Percentiles rank a stretch among this genome's conserved stretches.
These are phyloP conservation scores for Sprattus sprattus DNA, from an alignment of 2,113 vertebrate genomes.

Conservation along the genomic window DNA sequence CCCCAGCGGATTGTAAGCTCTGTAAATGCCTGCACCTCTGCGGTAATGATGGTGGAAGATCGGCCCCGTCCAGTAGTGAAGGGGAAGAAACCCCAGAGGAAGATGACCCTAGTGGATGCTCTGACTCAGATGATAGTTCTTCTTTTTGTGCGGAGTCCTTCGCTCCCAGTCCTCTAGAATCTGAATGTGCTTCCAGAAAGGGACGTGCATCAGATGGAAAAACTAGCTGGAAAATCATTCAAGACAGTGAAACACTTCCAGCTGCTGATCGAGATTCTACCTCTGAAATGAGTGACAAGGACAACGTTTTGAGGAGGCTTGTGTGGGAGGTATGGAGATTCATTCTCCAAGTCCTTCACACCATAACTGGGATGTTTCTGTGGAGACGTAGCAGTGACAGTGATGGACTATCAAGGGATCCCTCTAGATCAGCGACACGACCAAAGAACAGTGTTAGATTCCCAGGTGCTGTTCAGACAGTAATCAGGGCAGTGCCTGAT, in stretches of 20 bases:
- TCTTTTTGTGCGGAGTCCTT: background rate
- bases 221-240: background rate
- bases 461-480: background rate
- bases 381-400: background rate
- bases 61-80: no score
- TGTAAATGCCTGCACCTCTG: no score
- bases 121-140: background rate
- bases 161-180: background rate
- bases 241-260: background rate
- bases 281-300: background rate
- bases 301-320: background rate
- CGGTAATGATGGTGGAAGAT: no score
- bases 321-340: background rate
- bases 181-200: background rate
- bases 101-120: background rate
- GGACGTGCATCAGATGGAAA: background rate
- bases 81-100: no score
- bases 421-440: no score
- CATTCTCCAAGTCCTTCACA: no score
- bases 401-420: background rate
- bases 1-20: no score
- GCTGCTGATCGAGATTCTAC: background rate
- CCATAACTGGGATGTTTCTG: no score
- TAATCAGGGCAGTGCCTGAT: background rate
- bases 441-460: no score